Percentiles rank a stretch among this genome's conserved stretches.
These are phyloP conservation scores for Colossoma macropomum DNA, from an alignment of 2,113 vertebrate species.

Conservation along the genomic window DNA sequence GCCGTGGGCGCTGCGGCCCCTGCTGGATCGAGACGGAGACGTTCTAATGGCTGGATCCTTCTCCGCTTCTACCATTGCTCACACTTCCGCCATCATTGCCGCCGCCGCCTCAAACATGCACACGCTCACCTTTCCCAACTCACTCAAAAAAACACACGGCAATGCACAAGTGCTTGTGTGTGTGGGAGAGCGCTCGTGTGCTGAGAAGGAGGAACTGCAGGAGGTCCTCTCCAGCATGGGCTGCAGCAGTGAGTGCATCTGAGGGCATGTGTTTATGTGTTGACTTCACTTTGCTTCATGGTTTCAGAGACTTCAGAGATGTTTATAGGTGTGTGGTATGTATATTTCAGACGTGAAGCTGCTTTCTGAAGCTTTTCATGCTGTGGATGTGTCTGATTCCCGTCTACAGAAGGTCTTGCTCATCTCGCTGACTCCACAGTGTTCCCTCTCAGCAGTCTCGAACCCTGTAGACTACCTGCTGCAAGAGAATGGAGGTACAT, in stretches of 20 bases:
- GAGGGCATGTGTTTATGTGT: constrained; percentile 11
- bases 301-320: too few relatives aligned
- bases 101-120: constrained; percentile 62
- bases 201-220: constrained; percentile 77
- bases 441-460: constrained; percentile 85
- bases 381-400: constrained; percentile 72
- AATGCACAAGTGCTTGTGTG: constrained; percentile 79
- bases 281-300: neutral
- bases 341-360: constrained; percentile 82
- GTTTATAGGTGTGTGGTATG: neutral
- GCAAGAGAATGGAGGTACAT: constrained; percentile 85
- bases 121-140: neutral
- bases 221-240: constrained; percentile 76
- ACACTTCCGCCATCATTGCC: constrained; percentile 69
- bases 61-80: constrained; percentile 83
- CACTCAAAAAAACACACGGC: constrained; percentile 25
- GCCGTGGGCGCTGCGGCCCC: constrained; percentile 76
- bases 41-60: constrained; percentile 82
- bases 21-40: constrained; percentile 79
- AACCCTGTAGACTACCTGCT: constrained; percentile 89
- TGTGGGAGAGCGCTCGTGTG: constrained; percentile 69
- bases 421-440: constrained; percentile 85
- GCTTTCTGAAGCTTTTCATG: constrained; percentile 79
- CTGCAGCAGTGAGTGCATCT: constrained; percentile 84
- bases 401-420: constrained; percentile 80